Evolutionary conservation across 2,113 vertebrate species (phyloP).

Genomic region (Mesoclemmys tuberculata): DNA sequence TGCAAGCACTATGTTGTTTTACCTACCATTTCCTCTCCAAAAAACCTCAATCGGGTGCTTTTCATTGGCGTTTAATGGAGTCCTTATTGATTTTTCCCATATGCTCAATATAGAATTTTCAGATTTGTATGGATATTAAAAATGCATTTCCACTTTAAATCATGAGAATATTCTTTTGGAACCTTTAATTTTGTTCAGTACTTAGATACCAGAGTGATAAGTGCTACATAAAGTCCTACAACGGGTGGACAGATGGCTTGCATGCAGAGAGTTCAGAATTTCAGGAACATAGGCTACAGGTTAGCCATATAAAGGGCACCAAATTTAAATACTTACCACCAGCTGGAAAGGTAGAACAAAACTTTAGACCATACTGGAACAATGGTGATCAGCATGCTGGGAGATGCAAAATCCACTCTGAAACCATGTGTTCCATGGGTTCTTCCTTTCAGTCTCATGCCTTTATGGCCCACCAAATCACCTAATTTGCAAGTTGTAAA

Average conservation of each 20-base stretch:
- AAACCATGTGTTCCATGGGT: neutral
- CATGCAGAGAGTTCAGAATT: constrained; percentile 10
- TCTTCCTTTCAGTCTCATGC: neutral
- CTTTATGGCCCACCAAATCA: neutral
- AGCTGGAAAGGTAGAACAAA: constrained; percentile 38
- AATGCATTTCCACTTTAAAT: neutral
- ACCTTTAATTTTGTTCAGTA: fast-evolving
- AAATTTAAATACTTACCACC: constrained; percentile 21
- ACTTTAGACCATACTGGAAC: neutral
- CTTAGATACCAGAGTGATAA: constrained; percentile 25
- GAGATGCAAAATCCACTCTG: constrained; percentile 36
- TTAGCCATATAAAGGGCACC: constrained; percentile 53
- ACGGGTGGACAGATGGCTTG: neutral
- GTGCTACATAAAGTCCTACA: neutral
- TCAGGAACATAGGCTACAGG: neutral
- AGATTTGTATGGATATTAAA: neutral
- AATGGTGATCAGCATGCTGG: neutral
- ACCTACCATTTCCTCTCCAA: neutral
- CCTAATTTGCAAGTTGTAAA: neutral
- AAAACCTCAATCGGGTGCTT: neutral
- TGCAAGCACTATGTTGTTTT: neutral
- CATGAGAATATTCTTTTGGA: neutral
- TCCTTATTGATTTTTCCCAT: neutral
- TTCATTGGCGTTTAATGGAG: neutral
- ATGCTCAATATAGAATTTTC: neutral